Conservation (phyloP, 2,113 vertebrate genomes). For the Lepidothrix coronata region DNA sequence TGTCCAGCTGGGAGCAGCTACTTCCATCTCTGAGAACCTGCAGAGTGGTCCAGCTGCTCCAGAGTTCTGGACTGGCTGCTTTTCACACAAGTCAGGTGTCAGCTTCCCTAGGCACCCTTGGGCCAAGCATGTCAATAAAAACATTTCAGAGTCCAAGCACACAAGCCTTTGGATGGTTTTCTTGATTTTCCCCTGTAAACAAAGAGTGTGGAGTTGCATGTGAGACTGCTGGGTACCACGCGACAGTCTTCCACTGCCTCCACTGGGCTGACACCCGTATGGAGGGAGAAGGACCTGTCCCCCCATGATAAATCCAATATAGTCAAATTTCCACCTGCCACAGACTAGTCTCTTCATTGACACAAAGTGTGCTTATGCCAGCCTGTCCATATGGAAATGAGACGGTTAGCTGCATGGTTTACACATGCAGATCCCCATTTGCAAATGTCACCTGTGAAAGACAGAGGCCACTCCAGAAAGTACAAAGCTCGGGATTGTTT, state of each 20-base stretch:
- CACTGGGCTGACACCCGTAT: neutral
- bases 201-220: neutral
- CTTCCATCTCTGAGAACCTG: neutral
- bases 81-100: neutral
- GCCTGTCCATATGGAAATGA: constrained; percentile 12
- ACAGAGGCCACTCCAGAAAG: constrained; percentile 51
- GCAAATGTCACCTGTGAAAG: constrained; percentile 62
- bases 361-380: neutral
- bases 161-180: neutral
- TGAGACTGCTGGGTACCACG: rapidly evolving
- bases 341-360: neutral
- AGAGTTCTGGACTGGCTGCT: neutral
- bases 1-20: neutral
- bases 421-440: constrained; percentile 18
- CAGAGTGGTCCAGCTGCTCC: neutral
- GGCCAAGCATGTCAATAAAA: neutral
- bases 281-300: neutral
- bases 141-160: neutral
- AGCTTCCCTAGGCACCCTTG: neutral
- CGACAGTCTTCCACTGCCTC: rapidly evolving
- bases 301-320: rapidly evolving
- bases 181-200: neutral
- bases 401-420: neutral
- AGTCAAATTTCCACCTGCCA: neutral
- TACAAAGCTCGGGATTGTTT: constrained; percentile 67